phyloP scores from a whole-genome alignment of 2,113 vertebrate species.

The Solea senegalensis region DNA sequence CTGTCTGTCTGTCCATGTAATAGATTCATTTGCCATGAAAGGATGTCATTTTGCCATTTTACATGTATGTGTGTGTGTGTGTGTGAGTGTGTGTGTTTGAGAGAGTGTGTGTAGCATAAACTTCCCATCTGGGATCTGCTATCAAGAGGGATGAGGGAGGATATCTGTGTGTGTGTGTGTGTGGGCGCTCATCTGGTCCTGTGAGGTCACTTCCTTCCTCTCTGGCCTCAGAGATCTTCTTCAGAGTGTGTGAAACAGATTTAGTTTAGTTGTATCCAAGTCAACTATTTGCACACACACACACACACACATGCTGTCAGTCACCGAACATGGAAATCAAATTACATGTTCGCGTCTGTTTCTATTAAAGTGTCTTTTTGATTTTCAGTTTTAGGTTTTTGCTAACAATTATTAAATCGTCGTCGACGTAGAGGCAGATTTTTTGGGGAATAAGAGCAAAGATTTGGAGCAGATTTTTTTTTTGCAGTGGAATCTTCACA shows the following conservation, averaged over 20 bases:
- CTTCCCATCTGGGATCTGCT: conserved; percentile 73
- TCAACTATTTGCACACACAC: conserved; percentile 6
- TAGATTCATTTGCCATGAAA: conserved; percentile 62
- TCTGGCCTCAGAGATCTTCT: conserved; percentile 47
- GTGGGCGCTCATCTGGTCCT: conserved; percentile 63
- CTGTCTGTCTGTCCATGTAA: conserved; percentile 54
- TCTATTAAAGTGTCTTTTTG: not conserved
- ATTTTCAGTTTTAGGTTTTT: not conserved
- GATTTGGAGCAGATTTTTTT: too few relatives aligned
- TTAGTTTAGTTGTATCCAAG: conserved; percentile 45
- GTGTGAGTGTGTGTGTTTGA: not conserved
- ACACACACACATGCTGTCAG: not conserved
- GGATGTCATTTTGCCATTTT: conserved; percentile 37
- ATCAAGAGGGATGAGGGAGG: conserved; percentile 68
- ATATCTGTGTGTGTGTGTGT: conserved; percentile 41
- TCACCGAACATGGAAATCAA: not conserved
- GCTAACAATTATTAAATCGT: too few relatives aligned
- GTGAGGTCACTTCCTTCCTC: conserved; percentile 71
- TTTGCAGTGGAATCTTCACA: too few relatives aligned
- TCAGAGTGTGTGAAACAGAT: conserved; percentile 67
- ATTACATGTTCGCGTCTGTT: not conserved
- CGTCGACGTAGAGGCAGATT: too few relatives aligned
- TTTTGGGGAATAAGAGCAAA: too few relatives aligned
- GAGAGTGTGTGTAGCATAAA: conserved; percentile 60
- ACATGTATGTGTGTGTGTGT: conserved; percentile 18